Evolutionary conservation across 23 tunicate species (phyloP).

Genomic region (Trididemnum clinides): DNA sequence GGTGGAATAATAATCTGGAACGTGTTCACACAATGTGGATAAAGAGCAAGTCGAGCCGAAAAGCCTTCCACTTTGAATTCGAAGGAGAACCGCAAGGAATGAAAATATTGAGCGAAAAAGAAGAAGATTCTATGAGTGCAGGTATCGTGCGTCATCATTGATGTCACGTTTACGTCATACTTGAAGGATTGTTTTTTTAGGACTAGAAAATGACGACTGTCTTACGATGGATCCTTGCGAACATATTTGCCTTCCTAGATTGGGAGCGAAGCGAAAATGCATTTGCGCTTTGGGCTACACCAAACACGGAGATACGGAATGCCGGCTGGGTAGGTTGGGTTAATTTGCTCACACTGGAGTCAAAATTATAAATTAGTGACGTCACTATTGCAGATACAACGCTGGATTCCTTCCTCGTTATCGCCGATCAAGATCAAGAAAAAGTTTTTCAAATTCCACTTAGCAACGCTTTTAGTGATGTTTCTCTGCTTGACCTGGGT

Average conservation of each 20-base stretch:
- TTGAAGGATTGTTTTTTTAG: no score
- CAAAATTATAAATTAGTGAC: neutral
- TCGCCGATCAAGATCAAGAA: neutral
- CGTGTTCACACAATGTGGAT: slow-evolving; percentile 24
- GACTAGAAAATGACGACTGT: no score
- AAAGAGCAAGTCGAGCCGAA: slow-evolving; percentile 14
- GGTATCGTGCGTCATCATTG: no score
- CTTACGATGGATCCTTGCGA: slow-evolving; percentile 24
- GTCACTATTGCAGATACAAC: neutral
- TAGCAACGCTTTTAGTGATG: neutral
- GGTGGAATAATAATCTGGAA: slow-evolving; percentile 14
- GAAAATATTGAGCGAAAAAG: slow-evolving; percentile 20
- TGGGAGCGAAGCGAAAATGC: slow-evolving; percentile 14
- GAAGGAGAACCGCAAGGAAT: slow-evolving; percentile 47
- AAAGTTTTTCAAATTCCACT: neutral
- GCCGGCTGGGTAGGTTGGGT: neutral
- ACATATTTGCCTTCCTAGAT: slow-evolving; percentile 33
- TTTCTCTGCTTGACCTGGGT: neutral
- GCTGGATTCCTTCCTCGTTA: neutral
- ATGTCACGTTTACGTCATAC: no score
- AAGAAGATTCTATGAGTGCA: neutral
- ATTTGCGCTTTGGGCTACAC: slow-evolving; percentile 31
- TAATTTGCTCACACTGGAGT: neutral
- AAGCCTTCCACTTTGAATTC: neutral
- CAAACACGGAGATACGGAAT: slow-evolving; percentile 20